Base-by-base conservation (phyloP, 2,797 vertebrate genomes). In the Picus viridis region DNA sequence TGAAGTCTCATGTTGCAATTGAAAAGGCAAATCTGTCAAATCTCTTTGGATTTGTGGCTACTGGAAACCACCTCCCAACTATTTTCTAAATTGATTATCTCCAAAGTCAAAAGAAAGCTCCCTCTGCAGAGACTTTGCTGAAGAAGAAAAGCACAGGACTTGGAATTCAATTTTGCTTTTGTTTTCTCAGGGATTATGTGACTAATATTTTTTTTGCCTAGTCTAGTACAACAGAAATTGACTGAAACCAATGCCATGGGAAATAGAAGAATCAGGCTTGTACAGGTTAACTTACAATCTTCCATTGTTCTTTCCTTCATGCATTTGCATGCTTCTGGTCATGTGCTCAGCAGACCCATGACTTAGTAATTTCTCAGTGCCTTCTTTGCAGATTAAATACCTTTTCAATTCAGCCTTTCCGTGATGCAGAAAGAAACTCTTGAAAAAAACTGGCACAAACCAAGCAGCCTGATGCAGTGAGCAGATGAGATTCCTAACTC, bases 11-110 rank as follows among this genome's bases (percentile, higher is more conserved):
- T 78, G 53, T 58, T 81, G 69, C 82, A 90, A 83, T 12, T 72
- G 82, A 75, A 92, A 89, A 88, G 68, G 54, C 30, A 85, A 71
- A 94, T 47, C 61, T 80, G 75, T 75, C 71, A 79, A 90, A 91
- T 51, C 32, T 81, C 56, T 71, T n/a, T 49, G 53, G 71, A 94
- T 91, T 92, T 86, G 78, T 39, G 67, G 36, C 54, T 83, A 62
- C 86, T 91, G 87, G 72, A 95, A 95, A 63, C 10, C 73, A 89
- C 53, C 34, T 76, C 67, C 67, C 62, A 88, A 76, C 58, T 87
- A 79, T 80, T 94, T 91, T 71, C 93, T 88, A 92, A 93, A 93
- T 61, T 79, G 58, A 20, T 74, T 94, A 54, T 92, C 79, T 74
- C 82, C 43, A 49, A 90, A 93, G 61, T n/a, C 36, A 88, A 62